A percentile compares a stretch with the other conserved stretches of the same genome.
phyloP scores from a whole-genome alignment of 2,797 vertebrate genomes.

The Agapornis canus region DNA sequence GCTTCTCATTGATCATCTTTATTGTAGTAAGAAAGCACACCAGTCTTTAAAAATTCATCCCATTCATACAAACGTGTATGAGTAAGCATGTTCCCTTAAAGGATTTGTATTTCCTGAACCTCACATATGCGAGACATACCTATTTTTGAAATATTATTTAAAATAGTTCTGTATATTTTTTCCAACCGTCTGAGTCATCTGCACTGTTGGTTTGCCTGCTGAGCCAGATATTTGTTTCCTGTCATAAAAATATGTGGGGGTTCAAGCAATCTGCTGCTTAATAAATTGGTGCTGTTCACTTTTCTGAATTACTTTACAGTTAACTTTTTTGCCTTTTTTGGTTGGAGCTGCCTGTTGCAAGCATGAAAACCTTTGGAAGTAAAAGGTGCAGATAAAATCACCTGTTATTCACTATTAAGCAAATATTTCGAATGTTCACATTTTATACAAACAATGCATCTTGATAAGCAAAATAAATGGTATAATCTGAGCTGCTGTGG shows the following conservation, averaged over 20 bases:
- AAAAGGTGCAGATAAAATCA: neutral
- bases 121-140: neutral
- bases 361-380: neutral
- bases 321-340: neutral
- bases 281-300: neutral
- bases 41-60: neutral
- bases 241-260: neutral
- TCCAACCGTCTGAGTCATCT: neutral
- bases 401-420: neutral
- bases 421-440: neutral
- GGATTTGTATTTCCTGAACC: neutral
- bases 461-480: neutral
- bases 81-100: neutral
- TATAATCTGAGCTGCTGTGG: neutral
- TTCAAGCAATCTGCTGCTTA: neutral
- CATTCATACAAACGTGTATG: neutral
- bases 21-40: neutral
- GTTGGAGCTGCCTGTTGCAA: neutral
- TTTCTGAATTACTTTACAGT: neutral
- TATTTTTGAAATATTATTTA: neutral
- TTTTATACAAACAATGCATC: neutral
- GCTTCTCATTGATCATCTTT: neutral
- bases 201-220: neutral
- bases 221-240: constrained; percentile 36
- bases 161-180: neutral